phyloP scores from a whole-genome alignment of 1,140 invertebrate genomes.

The Telenomus remus region DNA sequence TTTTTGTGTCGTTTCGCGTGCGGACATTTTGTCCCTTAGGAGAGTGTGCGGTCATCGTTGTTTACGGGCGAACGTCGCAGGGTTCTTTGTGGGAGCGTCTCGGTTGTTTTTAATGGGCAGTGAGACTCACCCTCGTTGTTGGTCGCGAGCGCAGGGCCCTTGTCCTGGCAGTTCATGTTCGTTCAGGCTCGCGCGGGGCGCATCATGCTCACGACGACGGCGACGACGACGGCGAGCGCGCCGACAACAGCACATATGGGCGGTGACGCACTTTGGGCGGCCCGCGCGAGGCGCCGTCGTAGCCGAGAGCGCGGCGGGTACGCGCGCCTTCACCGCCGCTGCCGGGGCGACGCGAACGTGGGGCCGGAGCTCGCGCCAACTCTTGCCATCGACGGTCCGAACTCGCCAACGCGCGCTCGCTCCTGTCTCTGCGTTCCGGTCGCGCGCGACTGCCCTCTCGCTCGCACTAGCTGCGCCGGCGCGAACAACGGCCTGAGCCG shows the following conservation, averaged over 20 bases:
- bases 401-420: slow-evolving; percentile 29
- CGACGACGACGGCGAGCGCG: slow-evolving; percentile 34
- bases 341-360: slow-evolving; percentile 34
- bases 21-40: background rate
- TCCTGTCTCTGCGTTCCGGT: background rate
- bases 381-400: slow-evolving; percentile 33
- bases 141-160: slow-evolving; percentile 63
- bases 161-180: slow-evolving; percentile 71
- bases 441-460: background rate
- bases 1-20: too few relatives aligned
- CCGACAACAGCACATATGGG: slow-evolving; percentile 66
- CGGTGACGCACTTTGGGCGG: slow-evolving; percentile 66
- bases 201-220: slow-evolving; percentile 37
- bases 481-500: slow-evolving; percentile 15
- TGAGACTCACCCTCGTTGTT: slow-evolving; percentile 65
- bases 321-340: slow-evolving; percentile 34
- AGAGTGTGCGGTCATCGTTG: background rate
- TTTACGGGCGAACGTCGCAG: background rate
- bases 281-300: slow-evolving; percentile 23
- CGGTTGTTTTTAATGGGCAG: background rate
- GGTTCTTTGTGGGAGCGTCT: background rate
- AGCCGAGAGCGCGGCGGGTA: slow-evolving; percentile 19
- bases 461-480: slow-evolving; percentile 10
- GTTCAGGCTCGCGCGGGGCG: slow-evolving; percentile 62
- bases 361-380: slow-evolving; percentile 31